Conservation (phyloP, 2,113 vertebrate species). For the Macquaria ambigua region DNA sequence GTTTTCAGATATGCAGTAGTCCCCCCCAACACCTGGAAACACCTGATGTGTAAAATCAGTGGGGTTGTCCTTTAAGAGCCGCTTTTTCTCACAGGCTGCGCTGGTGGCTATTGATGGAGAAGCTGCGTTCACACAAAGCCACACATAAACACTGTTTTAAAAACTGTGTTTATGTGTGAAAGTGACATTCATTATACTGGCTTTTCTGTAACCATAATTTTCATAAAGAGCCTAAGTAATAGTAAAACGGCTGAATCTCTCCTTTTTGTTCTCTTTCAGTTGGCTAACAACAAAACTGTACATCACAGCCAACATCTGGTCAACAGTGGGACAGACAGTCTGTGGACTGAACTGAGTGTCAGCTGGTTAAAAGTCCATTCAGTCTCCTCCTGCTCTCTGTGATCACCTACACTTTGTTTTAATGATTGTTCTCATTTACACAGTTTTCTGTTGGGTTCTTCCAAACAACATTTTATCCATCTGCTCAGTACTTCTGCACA, state of each 20-base stretch:
- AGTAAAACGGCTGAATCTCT: not conserved
- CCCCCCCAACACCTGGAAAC: not conserved
- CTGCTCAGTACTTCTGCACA: not conserved
- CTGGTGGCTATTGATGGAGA: not conserved
- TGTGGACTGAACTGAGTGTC: too few relatives aligned
- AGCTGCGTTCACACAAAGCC: not conserved
- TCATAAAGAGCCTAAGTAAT: not conserved
- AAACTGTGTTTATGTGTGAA: too few relatives aligned
- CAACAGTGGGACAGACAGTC: too few relatives aligned
- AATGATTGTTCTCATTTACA: not conserved
- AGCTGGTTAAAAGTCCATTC: too few relatives aligned
- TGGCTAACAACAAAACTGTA: too few relatives aligned
- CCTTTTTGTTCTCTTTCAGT: not conserved
- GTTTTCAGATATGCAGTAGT: too few relatives aligned
- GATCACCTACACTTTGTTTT: not conserved
- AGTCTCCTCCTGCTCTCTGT: not conserved
- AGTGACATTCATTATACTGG: too few relatives aligned
- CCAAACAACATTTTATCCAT: not conserved
- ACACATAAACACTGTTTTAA: not conserved
- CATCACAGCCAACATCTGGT: too few relatives aligned
- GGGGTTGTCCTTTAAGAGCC: not conserved
- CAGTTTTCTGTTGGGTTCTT: not conserved
- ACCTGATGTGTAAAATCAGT: not conserved
- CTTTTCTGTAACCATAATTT: too few relatives aligned
- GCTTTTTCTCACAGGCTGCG: not conserved